Evolutionary conservation across 2,888 invertebrate species (phyloP), one percentile per base, ranked within the genome.

Genomic region (Zhengitettix transpicula): DNA sequence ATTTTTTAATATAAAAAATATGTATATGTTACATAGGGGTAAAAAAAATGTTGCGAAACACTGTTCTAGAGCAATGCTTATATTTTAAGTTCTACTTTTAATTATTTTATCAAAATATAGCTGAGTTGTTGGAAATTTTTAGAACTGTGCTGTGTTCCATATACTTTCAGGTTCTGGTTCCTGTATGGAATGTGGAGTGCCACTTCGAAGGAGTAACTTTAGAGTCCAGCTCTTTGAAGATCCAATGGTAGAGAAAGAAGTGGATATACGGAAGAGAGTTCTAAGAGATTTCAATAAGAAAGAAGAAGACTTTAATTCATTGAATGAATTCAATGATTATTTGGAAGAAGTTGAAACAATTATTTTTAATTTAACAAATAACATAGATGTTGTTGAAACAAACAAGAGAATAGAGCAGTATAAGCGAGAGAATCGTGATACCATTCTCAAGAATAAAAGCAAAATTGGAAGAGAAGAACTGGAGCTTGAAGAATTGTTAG

Each of bases 161-260:
- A 11, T 60, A 63, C 66, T 67, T 74, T 9, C 66, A 89, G 89
- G 95, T 47, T 92, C 96, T 42, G 97, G 94, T 12, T 82, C 89
- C 0, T 99, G 99, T 70, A 95, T 95, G 0, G 92, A 95, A 70
- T 98, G 98, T 74, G 84, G 85, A 70, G 89, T 90, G 16, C 86
- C 92, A 0, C 74, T 99, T 28, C 79, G 94, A 1, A 79, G 95
- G 66, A 89, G 84, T 68, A 93, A 93, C 70, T 99, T 92, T 71
- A 81, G 98, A 58, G 84, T 95, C 9, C 98, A 99, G 70, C 76
- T 96, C 16, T 99, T 98, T 71, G 98, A 99, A 77, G 97, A 99
- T 76, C 81, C 97, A 0, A 81, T 81, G 75, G 91, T 99, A 0
- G 99, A 99, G 73, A 97, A 97, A 72, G 99, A 99, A 78, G 88